Evolutionary conservation across 2,888 invertebrate species (phyloP).

Genomic region (Dasypolia templi): DNA sequence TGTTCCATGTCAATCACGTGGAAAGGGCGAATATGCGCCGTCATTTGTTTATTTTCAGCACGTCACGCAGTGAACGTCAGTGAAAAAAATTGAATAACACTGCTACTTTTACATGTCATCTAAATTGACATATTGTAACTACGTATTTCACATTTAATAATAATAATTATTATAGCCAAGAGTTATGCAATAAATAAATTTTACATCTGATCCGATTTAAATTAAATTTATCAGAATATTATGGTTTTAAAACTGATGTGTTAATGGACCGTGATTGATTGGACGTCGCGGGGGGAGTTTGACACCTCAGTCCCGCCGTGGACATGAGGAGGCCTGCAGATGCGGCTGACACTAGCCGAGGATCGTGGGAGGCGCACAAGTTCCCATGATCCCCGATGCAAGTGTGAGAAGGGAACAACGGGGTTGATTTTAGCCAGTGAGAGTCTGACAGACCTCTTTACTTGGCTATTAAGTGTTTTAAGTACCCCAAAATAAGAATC

Average conservation of each 20-base stretch:
- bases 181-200: neutral
- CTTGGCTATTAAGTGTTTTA: neutral
- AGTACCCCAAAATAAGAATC: neutral
- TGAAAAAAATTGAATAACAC: neutral
- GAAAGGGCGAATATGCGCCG: neutral
- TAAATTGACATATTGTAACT: neutral
- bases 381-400: no score
- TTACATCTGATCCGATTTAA: neutral
- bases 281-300: no score
- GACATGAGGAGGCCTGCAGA: no score
- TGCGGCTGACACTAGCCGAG: no score
- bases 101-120: neutral
- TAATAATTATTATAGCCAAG: neutral
- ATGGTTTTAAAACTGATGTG: neutral
- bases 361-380: no score
- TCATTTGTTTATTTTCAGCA: constrained; percentile 25
- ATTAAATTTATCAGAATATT: neutral
- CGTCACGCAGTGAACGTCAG: neutral
- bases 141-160: neutral
- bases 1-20: constrained; percentile 24
- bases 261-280: no score
- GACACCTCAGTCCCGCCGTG: no score
- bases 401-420: no score
- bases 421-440: no score
- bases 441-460: no score